These are phyloP conservation scores for Apostichopus leukothele DNA, from an alignment of 53 echinoderm and acorn worm genomes.

Conservation along the genomic window DNA sequence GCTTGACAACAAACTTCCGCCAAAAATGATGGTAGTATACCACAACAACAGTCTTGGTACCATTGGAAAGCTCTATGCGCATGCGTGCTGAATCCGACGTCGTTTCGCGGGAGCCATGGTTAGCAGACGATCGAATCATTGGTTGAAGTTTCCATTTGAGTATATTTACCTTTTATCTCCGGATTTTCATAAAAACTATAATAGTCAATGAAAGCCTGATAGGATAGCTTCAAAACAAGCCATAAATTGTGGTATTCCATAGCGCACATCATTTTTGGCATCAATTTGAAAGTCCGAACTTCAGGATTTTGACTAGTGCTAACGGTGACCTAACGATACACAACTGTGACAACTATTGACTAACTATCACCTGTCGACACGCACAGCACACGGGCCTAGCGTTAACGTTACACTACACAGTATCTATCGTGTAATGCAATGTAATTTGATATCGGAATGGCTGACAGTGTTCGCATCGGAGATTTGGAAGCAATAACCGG, in stretches of 20 bases:
- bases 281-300: too few relatives aligned
- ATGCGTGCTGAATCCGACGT: conserved; percentile 27
- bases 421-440: too few relatives aligned
- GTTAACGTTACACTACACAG: too few relatives aligned
- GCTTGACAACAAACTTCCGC: not conserved
- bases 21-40: conserved; percentile 34
- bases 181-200: conserved; percentile 3
- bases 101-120: conserved; percentile 28
- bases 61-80: conserved; percentile 32
- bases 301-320: too few relatives aligned
- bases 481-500: too few relatives aligned
- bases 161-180: not conserved
- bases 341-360: too few relatives aligned
- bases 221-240: conserved; percentile 12
- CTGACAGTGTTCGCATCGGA: too few relatives aligned
- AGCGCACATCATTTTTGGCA: conserved; percentile 27
- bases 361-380: too few relatives aligned
- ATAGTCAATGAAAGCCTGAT: not conserved
- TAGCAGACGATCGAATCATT: not conserved
- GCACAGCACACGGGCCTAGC: too few relatives aligned
- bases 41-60: conserved; percentile 13
- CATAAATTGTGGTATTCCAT: not conserved
- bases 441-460: too few relatives aligned
- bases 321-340: too few relatives aligned
- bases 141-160: conserved; percentile 6